phyloP scores from a whole-genome alignment of 2,888 invertebrate species.

The Nineta flava region DNA sequence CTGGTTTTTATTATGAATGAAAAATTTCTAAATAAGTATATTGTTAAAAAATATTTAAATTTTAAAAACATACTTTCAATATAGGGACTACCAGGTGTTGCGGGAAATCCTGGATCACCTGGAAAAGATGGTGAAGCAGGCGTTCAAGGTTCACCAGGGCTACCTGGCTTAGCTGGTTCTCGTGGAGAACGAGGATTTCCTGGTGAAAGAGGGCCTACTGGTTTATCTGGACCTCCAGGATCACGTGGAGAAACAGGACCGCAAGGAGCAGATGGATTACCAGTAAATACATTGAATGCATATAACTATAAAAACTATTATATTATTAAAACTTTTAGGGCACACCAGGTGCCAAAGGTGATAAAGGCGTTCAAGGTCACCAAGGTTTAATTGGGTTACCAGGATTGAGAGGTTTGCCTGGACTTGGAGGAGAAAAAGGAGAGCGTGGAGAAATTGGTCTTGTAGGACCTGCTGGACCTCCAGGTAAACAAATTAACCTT shows the following conservation, averaged over 20 bases:
- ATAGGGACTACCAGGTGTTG: slow-evolving; percentile 55
- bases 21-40: no score
- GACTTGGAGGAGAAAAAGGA: slow-evolving; percentile 56
- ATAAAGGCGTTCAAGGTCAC: slow-evolving; percentile 54
- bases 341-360: slow-evolving; percentile 45
- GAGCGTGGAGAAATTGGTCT: slow-evolving; percentile 54
- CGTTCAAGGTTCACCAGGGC: slow-evolving; percentile 43
- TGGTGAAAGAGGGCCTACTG: slow-evolving; percentile 56
- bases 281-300: slow-evolving; percentile 29
- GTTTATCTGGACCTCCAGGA: slow-evolving; percentile 48
- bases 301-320: background rate
- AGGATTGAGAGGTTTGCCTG: slow-evolving; percentile 48
- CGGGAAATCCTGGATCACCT: slow-evolving; percentile 46
- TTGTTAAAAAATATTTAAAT: background rate
- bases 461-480: slow-evolving; percentile 59
- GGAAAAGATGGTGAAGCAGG: slow-evolving; percentile 53
- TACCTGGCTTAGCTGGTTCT: slow-evolving; percentile 35
- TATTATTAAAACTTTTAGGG: slow-evolving; percentile 30
- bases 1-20: no score
- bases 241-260: slow-evolving; percentile 46
- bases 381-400: slow-evolving; percentile 57
- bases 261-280: slow-evolving; percentile 51
- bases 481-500: slow-evolving; percentile 29
- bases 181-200: slow-evolving; percentile 52
- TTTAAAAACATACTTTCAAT: background rate